These are phyloP conservation scores for Daboia siamensis DNA, from an alignment of 2,113 vertebrate species.

Conservation along the genomic window DNA sequence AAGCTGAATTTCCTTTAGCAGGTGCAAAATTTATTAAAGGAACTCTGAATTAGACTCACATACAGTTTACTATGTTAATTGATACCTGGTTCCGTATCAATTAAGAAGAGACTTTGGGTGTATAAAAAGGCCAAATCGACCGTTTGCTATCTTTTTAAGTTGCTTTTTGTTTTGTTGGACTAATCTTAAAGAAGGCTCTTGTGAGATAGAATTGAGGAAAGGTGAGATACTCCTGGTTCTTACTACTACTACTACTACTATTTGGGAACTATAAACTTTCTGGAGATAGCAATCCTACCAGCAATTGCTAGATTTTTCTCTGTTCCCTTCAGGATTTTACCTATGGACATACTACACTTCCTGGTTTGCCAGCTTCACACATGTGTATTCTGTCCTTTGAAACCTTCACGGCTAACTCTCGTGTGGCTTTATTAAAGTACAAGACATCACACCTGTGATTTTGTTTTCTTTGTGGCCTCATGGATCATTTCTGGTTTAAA, in stretches of 20 bases:
- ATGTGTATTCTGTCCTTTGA: not conserved
- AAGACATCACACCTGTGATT: constrained; percentile 40
- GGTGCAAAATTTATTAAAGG: not conserved
- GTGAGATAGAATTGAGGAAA: not conserved
- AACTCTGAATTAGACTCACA: not conserved
- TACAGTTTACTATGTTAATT: not conserved
- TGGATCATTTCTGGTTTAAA: constrained; percentile 40
- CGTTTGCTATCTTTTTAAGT: constrained; percentile 52
- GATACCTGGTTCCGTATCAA: constrained; percentile 12
- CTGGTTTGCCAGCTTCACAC: not conserved
- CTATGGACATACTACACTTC: not conserved
- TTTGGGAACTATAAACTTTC: not conserved
- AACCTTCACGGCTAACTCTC: rapidly evolving
- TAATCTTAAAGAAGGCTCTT: not conserved
- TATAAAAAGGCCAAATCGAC: constrained; percentile 27
- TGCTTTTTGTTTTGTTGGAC: constrained; percentile 45
- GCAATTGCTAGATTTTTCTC: rapidly evolving
- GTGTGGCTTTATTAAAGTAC: constrained; percentile 48
- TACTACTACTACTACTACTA: not conserved
- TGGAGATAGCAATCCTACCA: rapidly evolving
- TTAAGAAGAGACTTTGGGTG: not conserved
- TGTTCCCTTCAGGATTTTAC: not conserved
- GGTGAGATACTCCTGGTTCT: not conserved
- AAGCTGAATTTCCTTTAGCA: not conserved
- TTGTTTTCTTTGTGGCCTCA: constrained; percentile 45